Conservation (phyloP, 1,140 invertebrate species). For the Drosophila murphyi region DNA sequence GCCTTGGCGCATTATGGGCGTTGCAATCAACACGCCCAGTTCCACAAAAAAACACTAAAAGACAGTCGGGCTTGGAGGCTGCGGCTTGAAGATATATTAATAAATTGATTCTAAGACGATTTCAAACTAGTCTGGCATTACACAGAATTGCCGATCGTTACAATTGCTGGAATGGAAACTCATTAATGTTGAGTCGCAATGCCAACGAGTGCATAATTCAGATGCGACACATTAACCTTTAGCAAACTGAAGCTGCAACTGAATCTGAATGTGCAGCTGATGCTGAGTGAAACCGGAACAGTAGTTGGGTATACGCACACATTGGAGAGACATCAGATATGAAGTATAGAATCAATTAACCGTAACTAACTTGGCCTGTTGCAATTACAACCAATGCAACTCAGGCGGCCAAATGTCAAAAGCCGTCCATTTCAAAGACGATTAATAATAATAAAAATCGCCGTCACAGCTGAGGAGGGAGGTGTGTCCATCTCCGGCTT, state of each 20-base stretch:
- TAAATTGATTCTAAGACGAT: slow-evolving; percentile 27
- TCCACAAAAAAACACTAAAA: background rate
- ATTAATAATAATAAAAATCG: slow-evolving; percentile 56
- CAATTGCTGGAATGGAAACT: slow-evolving; percentile 61
- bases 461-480: slow-evolving; percentile 38
- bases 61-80: background rate
- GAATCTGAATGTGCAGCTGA: slow-evolving; percentile 24
- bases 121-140: slow-evolving; percentile 36
- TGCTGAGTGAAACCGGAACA: slow-evolving; percentile 31
- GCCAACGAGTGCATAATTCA: slow-evolving; percentile 72
- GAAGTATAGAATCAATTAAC: slow-evolving; percentile 61
- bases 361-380: slow-evolving; percentile 37
- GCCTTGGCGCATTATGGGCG: slow-evolving; percentile 67
- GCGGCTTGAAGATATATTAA: slow-evolving; percentile 26
- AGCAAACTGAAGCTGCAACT: slow-evolving; percentile 19
- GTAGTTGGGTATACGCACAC: slow-evolving; percentile 50
- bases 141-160: slow-evolving; percentile 3
- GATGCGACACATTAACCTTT: slow-evolving; percentile 76
- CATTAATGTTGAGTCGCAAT: slow-evolving; percentile 65
- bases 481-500: slow-evolving; percentile 55
- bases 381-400: slow-evolving; percentile 32
- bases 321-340: background rate
- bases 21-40: slow-evolving; percentile 34
- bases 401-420: slow-evolving; percentile 58
- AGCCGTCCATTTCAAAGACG: slow-evolving; percentile 38